These are phyloP conservation scores for Geococcyx californianus DNA, from an alignment of 2,113 vertebrate species.

Conservation along the genomic window DNA sequence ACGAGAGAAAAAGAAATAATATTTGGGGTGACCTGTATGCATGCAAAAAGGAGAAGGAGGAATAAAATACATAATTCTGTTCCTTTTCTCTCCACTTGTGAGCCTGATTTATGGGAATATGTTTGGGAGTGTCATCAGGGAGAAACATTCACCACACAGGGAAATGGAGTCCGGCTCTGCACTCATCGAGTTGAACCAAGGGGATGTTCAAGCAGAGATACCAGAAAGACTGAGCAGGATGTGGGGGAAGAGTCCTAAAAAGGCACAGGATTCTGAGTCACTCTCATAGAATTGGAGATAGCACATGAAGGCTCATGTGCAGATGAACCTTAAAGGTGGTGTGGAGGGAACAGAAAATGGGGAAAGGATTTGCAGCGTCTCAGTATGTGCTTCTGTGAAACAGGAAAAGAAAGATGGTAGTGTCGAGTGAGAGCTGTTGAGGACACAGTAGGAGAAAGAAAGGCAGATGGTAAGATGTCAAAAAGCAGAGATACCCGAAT, in stretches of 20 bases:
- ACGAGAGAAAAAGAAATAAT: not conserved
- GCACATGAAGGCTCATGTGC: accelerated
- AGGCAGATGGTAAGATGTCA: not conserved
- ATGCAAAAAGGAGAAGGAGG: not conserved
- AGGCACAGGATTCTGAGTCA: not conserved
- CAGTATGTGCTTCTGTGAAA: not conserved
- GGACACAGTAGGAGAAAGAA: accelerated
- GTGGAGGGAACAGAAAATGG: not conserved
- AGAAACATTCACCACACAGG: not conserved
- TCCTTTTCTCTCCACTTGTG: not conserved
- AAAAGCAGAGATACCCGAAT: not conserved
- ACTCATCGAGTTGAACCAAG: not conserved
- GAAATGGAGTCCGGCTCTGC: not conserved
- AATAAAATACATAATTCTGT: not conserved
- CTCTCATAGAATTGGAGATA: not conserved
- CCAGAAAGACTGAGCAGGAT: not conserved
- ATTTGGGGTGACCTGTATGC: not conserved
- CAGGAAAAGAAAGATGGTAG: not conserved
- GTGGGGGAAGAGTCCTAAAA: not conserved
- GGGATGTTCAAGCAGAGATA: not conserved
- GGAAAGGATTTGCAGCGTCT: not conserved
- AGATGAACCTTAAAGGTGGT: not conserved
- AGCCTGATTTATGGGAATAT: not conserved
- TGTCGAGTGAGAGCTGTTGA: not conserved
- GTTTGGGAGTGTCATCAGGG: not conserved